Conservation (phyloP, 1,140 invertebrate species). For the Drosophila asahinai region DNA sequence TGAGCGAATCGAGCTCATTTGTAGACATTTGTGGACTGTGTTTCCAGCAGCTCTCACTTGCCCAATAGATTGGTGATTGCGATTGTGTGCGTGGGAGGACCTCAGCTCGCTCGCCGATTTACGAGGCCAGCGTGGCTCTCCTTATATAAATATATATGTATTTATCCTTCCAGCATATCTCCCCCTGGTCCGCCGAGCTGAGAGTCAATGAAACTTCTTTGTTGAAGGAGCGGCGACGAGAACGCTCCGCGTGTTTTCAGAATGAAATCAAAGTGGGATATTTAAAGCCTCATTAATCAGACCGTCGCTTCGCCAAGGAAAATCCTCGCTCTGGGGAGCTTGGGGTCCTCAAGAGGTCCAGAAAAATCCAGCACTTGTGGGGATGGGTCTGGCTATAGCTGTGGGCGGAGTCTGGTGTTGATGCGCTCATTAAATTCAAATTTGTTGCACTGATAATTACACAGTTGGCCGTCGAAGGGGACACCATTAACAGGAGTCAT, state of each 20-base stretch:
- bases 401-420: constrained; percentile 48
- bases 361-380: constrained; percentile 25
- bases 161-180: constrained; percentile 7
- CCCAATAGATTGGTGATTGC: constrained; percentile 38
- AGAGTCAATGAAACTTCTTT: constrained; percentile 84
- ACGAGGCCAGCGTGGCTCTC: constrained; percentile 41
- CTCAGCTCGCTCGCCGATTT: constrained; percentile 49
- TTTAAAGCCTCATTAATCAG: constrained; percentile 85
- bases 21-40: constrained; percentile 68
- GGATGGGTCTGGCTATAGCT: background rate
- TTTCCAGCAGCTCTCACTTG: constrained; percentile 52
- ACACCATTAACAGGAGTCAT: constrained; percentile 21
- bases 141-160: constrained; percentile 8
- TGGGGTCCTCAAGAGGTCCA: constrained; percentile 32
- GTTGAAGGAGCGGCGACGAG: constrained; percentile 43
- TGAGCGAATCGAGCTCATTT: constrained; percentile 29
- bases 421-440: constrained; percentile 77
- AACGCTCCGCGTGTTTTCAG: constrained; percentile 70
- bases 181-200: constrained; percentile 42
- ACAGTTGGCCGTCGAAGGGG: constrained; percentile 18
- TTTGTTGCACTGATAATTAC: constrained; percentile 80
- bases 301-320: constrained; percentile 38
- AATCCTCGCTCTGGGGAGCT: constrained; percentile 26
- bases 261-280: constrained; percentile 85
- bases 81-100: constrained; percentile 54